phyloP scores from a whole-genome alignment of 2,113 vertebrate species.

The Tautogolabrus adspersus region DNA sequence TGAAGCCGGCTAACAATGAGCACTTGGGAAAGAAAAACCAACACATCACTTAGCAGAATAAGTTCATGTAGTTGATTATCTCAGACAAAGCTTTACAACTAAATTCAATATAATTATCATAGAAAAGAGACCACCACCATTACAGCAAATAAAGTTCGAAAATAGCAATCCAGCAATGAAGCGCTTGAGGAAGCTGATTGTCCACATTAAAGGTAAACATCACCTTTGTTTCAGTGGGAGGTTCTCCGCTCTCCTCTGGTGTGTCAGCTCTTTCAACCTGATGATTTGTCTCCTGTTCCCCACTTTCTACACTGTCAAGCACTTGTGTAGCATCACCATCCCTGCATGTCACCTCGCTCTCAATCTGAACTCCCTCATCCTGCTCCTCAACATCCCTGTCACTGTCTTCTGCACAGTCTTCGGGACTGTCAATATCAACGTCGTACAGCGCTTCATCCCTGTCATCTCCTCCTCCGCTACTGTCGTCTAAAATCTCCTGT shows the following conservation, averaged over 20 bases:
- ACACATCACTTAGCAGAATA: background rate
- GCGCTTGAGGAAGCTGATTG: conserved; percentile 28
- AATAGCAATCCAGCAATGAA: conserved; percentile 27
- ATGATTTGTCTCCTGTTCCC: conserved; percentile 15
- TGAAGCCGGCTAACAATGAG: too few relatives aligned
- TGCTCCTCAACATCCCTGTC: conserved; percentile 27
- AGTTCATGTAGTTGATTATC: background rate
- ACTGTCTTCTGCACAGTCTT: conserved; percentile 27
- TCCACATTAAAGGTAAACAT: conserved; percentile 45
- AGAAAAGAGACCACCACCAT: conserved; percentile 46
- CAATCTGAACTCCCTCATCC: conserved; percentile 28
- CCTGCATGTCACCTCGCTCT: background rate
- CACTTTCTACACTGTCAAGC: conserved; percentile 51
- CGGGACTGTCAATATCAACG: conserved; percentile 60
- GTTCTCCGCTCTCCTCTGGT: conserved; percentile 60
- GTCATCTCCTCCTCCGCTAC: conserved; percentile 31
- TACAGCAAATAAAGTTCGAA: conserved; percentile 35
- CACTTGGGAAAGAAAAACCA: too few relatives aligned
- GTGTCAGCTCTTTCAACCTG: conserved; percentile 47
- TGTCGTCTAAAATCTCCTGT: conserved; percentile 51
- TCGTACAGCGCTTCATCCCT: conserved; percentile 57
- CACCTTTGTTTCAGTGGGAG: conserved; percentile 67
- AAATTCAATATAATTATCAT: background rate
- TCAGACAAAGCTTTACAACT: conserved; percentile 1
- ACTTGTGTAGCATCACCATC: background rate